These are phyloP conservation scores for Poeciliopsis occidentalis DNA, from an alignment of 2,113 vertebrate species.

Conservation along the genomic window DNA sequence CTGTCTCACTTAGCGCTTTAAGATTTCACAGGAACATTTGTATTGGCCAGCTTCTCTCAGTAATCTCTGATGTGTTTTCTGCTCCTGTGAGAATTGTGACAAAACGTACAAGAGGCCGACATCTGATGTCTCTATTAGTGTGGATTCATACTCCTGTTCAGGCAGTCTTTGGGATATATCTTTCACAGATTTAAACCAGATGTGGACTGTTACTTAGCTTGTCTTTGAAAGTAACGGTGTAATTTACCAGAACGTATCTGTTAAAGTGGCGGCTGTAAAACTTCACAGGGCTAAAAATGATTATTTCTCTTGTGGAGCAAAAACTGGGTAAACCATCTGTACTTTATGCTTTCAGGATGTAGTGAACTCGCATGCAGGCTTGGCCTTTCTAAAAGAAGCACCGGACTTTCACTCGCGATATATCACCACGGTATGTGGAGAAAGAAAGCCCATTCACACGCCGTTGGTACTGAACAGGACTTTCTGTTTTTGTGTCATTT, in stretches of 20 bases:
- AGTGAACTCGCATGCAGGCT: conserved; percentile 91
- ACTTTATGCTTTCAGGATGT: conserved; percentile 85
- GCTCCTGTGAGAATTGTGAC: background rate
- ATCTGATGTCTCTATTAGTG: conserved; percentile 41
- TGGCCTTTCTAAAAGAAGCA: conserved; percentile 93
- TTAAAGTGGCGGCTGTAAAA: conserved; percentile 9
- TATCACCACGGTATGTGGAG: conserved; percentile 88
- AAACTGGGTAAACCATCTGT: conserved; percentile 21
- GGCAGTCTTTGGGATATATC: conserved; percentile 20
- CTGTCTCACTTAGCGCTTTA: background rate
- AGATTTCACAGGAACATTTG: conserved; percentile 31
- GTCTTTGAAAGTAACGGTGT: conserved; percentile 21
- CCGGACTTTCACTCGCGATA: conserved; percentile 96
- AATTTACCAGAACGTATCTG: conserved; percentile 17
- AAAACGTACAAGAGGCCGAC: conserved; percentile 25
- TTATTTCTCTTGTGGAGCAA: conserved; percentile 12
- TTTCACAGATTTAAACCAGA: conserved; percentile 21
- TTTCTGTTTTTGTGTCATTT: background rate
- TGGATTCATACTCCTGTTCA: conserved; percentile 31
- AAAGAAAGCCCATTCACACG: background rate
- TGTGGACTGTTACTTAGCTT: conserved; percentile 29
- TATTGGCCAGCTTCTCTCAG: conserved; percentile 9
- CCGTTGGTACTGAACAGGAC: no score
- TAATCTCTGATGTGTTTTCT: conserved; percentile 26
- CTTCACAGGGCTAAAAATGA: conserved; percentile 8